A percentile compares a stretch with the other conserved stretches of the same genome.
Conservation (phyloP, 2,113 vertebrate species). For the Alethe castanea region DNA sequence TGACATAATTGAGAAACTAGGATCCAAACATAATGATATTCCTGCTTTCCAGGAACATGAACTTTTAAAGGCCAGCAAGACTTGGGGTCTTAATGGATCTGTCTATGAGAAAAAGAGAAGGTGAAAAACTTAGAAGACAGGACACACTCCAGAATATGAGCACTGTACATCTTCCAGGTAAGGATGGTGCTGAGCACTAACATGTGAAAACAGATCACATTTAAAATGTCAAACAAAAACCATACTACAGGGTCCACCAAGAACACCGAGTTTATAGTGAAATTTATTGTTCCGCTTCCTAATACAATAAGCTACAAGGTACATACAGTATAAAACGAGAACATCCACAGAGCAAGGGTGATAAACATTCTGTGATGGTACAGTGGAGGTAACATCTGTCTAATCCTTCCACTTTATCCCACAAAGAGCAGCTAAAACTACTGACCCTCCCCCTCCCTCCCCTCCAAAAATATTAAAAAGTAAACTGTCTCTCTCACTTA, state of each 20-base stretch:
- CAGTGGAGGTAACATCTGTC: constrained; percentile 64
- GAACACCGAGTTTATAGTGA: constrained; percentile 72
- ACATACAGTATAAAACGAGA: constrained; percentile 83
- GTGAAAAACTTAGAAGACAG: constrained; percentile 7
- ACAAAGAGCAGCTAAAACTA: constrained; percentile 71
- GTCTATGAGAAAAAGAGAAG: neutral
- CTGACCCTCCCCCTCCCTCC: constrained; percentile 59
- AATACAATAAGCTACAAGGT: constrained; percentile 80
- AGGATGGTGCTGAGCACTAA: constrained; percentile 10
- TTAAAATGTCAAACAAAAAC: constrained; percentile 55
- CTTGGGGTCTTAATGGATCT: neutral
- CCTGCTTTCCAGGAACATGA: constrained; percentile 2
- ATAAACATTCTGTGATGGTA: constrained; percentile 74
- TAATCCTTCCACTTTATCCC: constrained; percentile 67
- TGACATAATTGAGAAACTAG: neutral
- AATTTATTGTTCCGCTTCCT: constrained; percentile 81
- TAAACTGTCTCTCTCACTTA: constrained; percentile 71
- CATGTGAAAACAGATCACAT: constrained; percentile 41
- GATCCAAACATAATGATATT: neutral
- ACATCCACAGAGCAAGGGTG: constrained; percentile 77
- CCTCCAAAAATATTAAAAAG: constrained; percentile 69
- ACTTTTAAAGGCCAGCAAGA: constrained; percentile 14
- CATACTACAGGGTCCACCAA: constrained; percentile 64
- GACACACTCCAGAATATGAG: neutral
- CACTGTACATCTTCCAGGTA: neutral